Percentiles rank a stretch among this genome's conserved stretches.
Evolutionary conservation across 2,888 invertebrate genomes (phyloP).

Genomic region (Elmis aenea): DNA sequence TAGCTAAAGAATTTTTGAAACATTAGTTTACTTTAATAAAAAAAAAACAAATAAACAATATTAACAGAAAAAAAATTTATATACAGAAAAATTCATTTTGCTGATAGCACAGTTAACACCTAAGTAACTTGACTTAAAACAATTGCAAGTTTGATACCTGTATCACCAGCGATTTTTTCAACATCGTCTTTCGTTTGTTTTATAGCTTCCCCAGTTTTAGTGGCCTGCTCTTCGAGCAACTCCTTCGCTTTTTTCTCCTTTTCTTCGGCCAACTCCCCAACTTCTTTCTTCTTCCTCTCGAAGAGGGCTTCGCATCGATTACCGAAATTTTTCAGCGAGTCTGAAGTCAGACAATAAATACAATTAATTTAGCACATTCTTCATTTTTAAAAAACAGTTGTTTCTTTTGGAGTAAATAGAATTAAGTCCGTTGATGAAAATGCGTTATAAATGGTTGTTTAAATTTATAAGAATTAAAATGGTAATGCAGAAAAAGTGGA

Average conservation of each 20-base stretch:
- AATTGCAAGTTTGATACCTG: conserved; percentile 36
- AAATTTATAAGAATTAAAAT: too few relatives aligned
- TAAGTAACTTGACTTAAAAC: not conserved
- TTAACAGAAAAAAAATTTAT: not conserved
- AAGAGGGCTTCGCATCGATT: conserved; percentile 68
- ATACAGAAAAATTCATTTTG: not conserved
- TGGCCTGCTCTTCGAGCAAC: conserved; percentile 59
- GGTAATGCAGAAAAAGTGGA: too few relatives aligned
- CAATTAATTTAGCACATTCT: too few relatives aligned
- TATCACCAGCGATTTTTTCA: conserved; percentile 51
- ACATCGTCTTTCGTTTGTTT: conserved; percentile 54
- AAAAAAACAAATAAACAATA: conserved; percentile 1
- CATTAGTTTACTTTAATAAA: conserved; percentile 1
- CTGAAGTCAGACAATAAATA: conserved; percentile 42
- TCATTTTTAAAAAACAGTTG: too few relatives aligned
- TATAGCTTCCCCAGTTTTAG: conserved; percentile 58
- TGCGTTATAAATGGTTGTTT: too few relatives aligned
- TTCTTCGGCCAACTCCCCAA: conserved; percentile 58
- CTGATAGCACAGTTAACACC: not conserved
- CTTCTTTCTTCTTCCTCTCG: conserved; percentile 68
- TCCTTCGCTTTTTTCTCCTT: conserved; percentile 58
- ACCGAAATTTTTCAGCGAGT: conserved; percentile 66
- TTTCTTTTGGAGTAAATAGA: too few relatives aligned
- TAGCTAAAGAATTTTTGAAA: conserved; percentile 38
- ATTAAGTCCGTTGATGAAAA: too few relatives aligned